Percentiles rank a stretch among this genome's conserved stretches.
These are phyloP conservation scores for Bacillus rossius DNA, from an alignment of 1,140 invertebrate genomes.

Conservation along the genomic window DNA sequence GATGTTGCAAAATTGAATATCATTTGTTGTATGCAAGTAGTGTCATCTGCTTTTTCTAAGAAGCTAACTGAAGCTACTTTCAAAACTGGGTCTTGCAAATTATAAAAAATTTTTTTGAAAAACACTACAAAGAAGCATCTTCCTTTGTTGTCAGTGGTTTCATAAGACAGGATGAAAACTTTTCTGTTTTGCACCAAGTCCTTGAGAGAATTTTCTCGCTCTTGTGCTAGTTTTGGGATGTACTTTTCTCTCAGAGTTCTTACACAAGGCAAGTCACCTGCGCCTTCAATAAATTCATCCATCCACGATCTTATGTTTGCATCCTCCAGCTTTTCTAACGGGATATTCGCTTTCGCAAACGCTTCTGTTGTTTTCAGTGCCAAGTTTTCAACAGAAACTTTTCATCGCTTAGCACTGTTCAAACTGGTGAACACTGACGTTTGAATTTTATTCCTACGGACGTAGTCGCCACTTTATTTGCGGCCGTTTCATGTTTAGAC, in stretches of 20 bases:
- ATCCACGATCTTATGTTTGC: not conserved
- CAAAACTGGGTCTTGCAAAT: not conserved
- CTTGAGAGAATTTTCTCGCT: not conserved
- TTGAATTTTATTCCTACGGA: not conserved
- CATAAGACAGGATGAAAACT: not conserved
- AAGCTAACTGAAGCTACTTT: not conserved
- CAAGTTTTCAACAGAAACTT: not conserved
- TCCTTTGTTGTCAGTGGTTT: not conserved
- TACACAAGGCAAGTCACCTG: slow-evolving; percentile 1
- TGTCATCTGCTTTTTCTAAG: not conserved
- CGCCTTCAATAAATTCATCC: not conserved
- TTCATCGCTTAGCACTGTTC: not conserved
- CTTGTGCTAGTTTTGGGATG: not conserved
- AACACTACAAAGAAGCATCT: not conserved
- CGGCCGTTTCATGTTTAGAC: not conserved
- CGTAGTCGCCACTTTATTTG: not conserved
- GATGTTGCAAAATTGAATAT: not conserved
- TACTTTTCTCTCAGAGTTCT: not conserved
- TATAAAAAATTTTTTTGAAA: not conserved
- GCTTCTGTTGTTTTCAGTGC: not conserved
- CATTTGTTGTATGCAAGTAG: not conserved
- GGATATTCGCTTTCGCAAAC: not conserved
- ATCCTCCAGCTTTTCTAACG: not conserved
- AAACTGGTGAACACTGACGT: not conserved
- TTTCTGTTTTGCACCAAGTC: not conserved